A percentile compares a stretch with the other conserved stretches of the same genome.
These are phyloP conservation scores for Sebastes reedi DNA, from an alignment of 2,797 vertebrate genomes.

Conservation along the genomic window DNA sequence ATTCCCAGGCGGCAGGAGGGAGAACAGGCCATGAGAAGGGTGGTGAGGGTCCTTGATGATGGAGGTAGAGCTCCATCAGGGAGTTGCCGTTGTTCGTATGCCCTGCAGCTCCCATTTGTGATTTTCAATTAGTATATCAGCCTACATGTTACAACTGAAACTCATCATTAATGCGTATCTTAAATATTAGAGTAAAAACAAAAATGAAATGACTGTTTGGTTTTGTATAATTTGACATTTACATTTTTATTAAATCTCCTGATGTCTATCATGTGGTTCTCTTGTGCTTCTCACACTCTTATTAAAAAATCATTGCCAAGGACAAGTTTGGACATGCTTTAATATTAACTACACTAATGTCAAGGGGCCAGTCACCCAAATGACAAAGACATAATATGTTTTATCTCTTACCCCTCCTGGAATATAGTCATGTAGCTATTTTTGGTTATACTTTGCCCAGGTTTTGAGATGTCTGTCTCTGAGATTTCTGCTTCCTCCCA, in stretches of 20 bases:
- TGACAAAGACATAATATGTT: too few species aligned
- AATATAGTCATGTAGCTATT: not conserved
- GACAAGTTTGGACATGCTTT: not conserved
- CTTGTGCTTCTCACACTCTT: not conserved
- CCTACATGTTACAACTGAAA: not conserved
- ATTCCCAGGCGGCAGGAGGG: too few species aligned
- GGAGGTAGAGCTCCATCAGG: too few species aligned
- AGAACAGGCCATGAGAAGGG: too few species aligned
- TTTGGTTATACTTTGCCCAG: not conserved
- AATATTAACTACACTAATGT: not conserved
- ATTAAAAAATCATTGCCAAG: not conserved
- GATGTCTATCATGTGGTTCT: not conserved
- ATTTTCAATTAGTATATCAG: too few species aligned
- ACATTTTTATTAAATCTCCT: not conserved
- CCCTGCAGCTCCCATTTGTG: too few species aligned
- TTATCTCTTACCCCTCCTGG: not conserved
- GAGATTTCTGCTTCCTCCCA: too few species aligned
- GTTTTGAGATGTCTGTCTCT: not conserved
- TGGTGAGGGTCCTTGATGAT: too few species aligned
- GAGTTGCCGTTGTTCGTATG: too few species aligned
- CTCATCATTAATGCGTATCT: not conserved
- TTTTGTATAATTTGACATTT: not conserved
- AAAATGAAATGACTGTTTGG: too few species aligned
- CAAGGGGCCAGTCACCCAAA: too few species aligned
- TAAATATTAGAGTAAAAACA: not conserved